Conservation (phyloP, 2,888 invertebrate genomes). For the Rhagophthalmus giganteus region DNA sequence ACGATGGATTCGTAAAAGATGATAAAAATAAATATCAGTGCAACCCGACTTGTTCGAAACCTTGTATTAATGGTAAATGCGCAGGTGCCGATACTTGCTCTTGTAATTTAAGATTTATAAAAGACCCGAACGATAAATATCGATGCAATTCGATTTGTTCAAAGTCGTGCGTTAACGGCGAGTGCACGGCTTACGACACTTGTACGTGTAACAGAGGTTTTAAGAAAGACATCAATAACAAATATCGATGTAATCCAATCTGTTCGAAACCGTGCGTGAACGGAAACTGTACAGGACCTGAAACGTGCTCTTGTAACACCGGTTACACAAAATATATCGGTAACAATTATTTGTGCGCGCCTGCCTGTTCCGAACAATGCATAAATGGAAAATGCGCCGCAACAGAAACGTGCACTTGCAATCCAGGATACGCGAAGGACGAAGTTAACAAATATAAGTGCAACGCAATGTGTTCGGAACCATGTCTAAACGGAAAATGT, state of each 20-base stretch:
- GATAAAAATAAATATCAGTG: slow-evolving; percentile 54
- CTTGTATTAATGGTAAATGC: slow-evolving; percentile 72
- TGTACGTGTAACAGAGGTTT: slow-evolving; percentile 29
- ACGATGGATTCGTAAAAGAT: slow-evolving; percentile 4
- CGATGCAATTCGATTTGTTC: too few relatives aligned
- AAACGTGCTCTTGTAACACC: slow-evolving; percentile 66
- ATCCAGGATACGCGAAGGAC: slow-evolving; percentile 47
- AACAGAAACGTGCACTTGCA: slow-evolving; percentile 64
- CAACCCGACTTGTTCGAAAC: slow-evolving; percentile 65
- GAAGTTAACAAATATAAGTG: slow-evolving; percentile 54
- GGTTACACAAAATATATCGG: too few relatives aligned
- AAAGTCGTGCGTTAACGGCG: too few relatives aligned
- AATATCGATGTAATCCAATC: slow-evolving; percentile 61
- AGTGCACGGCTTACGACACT: slow-evolving; percentile 34
- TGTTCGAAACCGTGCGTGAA: slow-evolving; percentile 72
- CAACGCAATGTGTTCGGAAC: slow-evolving; percentile 65
- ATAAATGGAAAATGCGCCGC: slow-evolving; percentile 58
- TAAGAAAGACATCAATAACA: slow-evolving; percentile 33
- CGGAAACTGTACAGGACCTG: slow-evolving; percentile 64
- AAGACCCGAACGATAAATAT: too few relatives aligned
- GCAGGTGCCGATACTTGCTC: slow-evolving; percentile 66
- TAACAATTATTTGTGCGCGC: slow-evolving; percentile 63
- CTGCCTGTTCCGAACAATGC: slow-evolving; percentile 61
- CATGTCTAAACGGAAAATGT: slow-evolving; percentile 73
- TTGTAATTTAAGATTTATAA: slow-evolving; percentile 65